A percentile compares a stretch with the other conserved stretches of the same genome.
Conservation (phyloP, 1,140 invertebrate species). For the Trachymyrmex cornetzi region DNA sequence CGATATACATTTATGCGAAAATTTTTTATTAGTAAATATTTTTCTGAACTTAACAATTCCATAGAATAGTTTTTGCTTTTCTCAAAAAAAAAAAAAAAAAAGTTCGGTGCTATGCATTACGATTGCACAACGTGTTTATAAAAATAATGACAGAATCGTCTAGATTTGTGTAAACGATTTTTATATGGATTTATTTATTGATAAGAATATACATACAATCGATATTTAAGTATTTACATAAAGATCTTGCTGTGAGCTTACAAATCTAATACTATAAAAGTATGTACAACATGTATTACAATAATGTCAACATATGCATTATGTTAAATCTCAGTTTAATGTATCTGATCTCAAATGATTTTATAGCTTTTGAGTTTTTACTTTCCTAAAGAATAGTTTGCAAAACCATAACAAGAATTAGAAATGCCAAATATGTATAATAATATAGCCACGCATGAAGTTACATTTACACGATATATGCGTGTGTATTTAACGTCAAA, state of each 20-base stretch:
- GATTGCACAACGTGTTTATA: not conserved
- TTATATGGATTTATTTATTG: slow-evolving; percentile 37
- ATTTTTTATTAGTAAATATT: slow-evolving; percentile 24
- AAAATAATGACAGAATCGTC: slow-evolving; percentile 18
- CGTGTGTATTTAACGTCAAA: slow-evolving; percentile 50
- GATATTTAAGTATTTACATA: slow-evolving; percentile 31
- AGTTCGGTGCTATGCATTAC: slow-evolving; percentile 25
- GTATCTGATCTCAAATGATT: not conserved
- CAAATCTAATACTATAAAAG: not conserved
- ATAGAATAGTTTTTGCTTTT: slow-evolving; percentile 30
- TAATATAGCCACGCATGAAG: not conserved
- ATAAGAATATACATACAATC: slow-evolving; percentile 12
- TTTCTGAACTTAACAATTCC: slow-evolving; percentile 47
- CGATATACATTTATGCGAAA: slow-evolving; percentile 8
- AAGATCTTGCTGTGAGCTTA: slow-evolving; percentile 24
- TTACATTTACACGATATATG: slow-evolving; percentile 43
- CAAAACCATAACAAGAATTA: not conserved
- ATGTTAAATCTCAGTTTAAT: slow-evolving; percentile 17
- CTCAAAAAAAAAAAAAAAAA: not conserved
- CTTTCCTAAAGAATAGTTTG: not conserved
- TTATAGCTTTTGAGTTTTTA: slow-evolving; percentile 16
- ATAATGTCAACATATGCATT: not conserved
- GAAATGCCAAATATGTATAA: not conserved
- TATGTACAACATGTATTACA: slow-evolving; percentile 27
- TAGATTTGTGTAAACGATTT: slow-evolving; percentile 27